Evolutionary conservation across 2,113 vertebrate genomes (phyloP), one percentile per base, ranked within the genome.

Genomic region (Papio anubis): DNA sequence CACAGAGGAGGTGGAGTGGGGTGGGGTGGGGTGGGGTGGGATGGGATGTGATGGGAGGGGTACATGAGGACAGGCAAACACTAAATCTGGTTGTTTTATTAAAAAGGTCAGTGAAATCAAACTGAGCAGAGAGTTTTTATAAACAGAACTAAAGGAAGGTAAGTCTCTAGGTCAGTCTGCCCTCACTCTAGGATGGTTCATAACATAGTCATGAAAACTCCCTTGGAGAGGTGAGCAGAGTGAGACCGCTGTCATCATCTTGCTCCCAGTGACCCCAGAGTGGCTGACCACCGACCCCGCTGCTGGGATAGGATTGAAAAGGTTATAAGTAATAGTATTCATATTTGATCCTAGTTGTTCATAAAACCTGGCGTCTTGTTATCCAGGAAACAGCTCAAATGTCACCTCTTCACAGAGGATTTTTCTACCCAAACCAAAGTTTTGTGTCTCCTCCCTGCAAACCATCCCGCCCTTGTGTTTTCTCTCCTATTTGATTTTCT

Each of bases 91-190:
- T 66, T 70, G 86, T 61, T 91, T 93, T 84, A 48, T 72, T 90
- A 89, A 55, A 96, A 98, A 97, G 97, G 97, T 96, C 95, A 97
- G 88, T 59, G 92, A 87, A 95, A 78, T 96, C 90, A 88, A 96
- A 96, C 55, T 79, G 52, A 84, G 17, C 55, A 61, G 90, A 83
- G 55, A 84, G 57, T 40, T 96, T 88, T 87, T 81, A 52, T 68
- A 78, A 89, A 83, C 50, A 92, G n/a, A 90, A 43, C 25, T 17
- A 81, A 76, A 81, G 38, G 43, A 90, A 84, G 23, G 55, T 78
- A 59, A 89, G 14, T 10, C 35, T 82, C 4, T 55, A 45, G 75
- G 30, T 87, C 85, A 70, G 32, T 40, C n/a, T 78, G 8, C 8
- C 10, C 7, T 38, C 16, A 3, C 8, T 88, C 30, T n/a, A 45